Conservation (phyloP, 1,140 invertebrate genomes). For the Helicoverpa armigera region DNA sequence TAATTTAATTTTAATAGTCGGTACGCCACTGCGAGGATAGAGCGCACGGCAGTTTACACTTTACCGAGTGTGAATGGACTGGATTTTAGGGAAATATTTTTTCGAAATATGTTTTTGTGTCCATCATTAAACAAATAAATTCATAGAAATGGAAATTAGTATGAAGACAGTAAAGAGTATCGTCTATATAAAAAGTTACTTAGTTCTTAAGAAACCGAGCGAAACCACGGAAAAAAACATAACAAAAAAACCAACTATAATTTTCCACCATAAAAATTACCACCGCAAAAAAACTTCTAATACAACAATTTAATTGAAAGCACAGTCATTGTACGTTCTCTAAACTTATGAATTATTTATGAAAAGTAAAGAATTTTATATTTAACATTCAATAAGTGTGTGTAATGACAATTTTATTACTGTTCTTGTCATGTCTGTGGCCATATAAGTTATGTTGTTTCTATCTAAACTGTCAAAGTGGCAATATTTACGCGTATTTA, state of each 20-base stretch:
- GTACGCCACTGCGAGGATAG: slow-evolving; percentile 43
- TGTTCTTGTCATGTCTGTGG: slow-evolving; percentile 22
- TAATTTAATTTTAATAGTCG: slow-evolving; percentile 77
- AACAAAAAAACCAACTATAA: neutral
- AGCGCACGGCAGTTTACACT: slow-evolving; percentile 18
- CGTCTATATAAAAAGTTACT: no score
- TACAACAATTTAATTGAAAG: slow-evolving; percentile 8
- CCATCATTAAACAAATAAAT: no score
- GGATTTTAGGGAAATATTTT: neutral
- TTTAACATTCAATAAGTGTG: slow-evolving; percentile 44
- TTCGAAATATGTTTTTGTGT: no score
- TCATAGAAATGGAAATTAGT: no score
- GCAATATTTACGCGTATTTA: slow-evolving; percentile 21
- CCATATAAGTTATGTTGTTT: slow-evolving; percentile 34
- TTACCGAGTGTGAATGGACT: neutral
- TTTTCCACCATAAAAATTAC: neutral
- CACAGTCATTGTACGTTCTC: slow-evolving; percentile 1
- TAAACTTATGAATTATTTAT: slow-evolving; percentile 40
- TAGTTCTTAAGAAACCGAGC: no score
- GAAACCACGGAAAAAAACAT: no score
- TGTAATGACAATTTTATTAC: slow-evolving; percentile 40
- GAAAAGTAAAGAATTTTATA: slow-evolving; percentile 14
- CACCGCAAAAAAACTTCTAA: neutral
- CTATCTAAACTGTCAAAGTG: slow-evolving; percentile 23
- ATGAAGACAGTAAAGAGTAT: no score